These are phyloP conservation scores for Oncorhynchus kisutch DNA, from an alignment of 2,113 vertebrate species.

Conservation along the genomic window DNA sequence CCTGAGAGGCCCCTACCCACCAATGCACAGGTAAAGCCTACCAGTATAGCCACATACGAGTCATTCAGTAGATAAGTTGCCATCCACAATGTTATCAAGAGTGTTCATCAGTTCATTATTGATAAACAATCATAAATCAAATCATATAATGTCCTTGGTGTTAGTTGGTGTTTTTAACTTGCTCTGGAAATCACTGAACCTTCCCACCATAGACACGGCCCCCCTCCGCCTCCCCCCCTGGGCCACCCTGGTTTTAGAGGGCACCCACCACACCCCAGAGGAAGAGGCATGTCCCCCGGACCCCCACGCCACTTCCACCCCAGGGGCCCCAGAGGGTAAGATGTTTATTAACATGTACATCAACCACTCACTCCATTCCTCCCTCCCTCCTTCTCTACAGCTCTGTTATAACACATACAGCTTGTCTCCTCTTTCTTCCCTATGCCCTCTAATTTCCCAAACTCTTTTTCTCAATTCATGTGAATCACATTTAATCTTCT, in stretches of 20 bases:
- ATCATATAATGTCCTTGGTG: too few relatives aligned
- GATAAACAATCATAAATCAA: too few relatives aligned
- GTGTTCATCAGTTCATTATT: not conserved
- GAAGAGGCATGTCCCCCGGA: slow-evolving; percentile 59
- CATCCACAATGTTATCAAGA: not conserved
- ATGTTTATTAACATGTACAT: slow-evolving; percentile 22
- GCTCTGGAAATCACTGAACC: not conserved
- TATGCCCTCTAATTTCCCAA: slow-evolving; percentile 18
- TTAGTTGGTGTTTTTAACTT: too few relatives aligned
- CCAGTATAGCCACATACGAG: not conserved
- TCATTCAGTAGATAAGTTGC: too few relatives aligned
- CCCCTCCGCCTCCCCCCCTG: slow-evolving; percentile 59
- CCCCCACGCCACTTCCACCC: slow-evolving; percentile 64
- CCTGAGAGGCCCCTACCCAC: slow-evolving; percentile 66
- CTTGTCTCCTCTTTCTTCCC: slow-evolving; percentile 24
- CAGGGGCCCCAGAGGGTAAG: slow-evolving; percentile 73
- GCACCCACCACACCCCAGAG: slow-evolving; percentile 58
- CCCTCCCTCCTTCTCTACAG: slow-evolving; percentile 21
- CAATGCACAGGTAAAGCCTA: slow-evolving; percentile 65
- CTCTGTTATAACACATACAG: slow-evolving; percentile 20
- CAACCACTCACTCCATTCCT: slow-evolving; percentile 1
- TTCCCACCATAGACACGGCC: slow-evolving; percentile 53
- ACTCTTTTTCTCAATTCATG: not conserved
- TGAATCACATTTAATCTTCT: not conserved
- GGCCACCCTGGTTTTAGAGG: slow-evolving; percentile 71